Evolutionary conservation across 2,888 invertebrate genomes (phyloP), one percentile per base, ranked within the genome.

Genomic region (Drosophila pseudotalamancana): DNA sequence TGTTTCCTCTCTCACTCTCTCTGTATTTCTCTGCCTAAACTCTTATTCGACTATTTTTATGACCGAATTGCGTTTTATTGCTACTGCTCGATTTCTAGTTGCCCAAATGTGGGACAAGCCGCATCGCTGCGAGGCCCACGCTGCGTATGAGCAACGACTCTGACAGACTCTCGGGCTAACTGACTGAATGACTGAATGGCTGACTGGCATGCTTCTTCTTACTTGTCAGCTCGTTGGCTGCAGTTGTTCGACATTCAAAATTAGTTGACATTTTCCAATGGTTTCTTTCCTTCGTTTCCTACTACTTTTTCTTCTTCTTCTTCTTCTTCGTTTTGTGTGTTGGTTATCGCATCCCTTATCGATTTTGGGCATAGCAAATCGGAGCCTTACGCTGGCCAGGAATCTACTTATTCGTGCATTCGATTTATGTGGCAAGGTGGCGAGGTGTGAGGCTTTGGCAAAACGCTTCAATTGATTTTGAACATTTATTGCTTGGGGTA

Each of bases 11-110:
- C 40, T 23, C 9, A 5, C 23, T 40, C 14, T 14, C 25, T 16
- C 11, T 23, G 9, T 40, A 12, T 11, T 2, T 16, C 25, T 16
- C 16, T 39, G 39, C 21, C 60, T 45, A 43, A 49, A 5, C 43
- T 43, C 60, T 72, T 57, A 78, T 55, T 72, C 63, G 84, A 85
- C 87, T 82, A 85, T 84, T 84, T 84, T 84, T 84, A 84, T 84
- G 87, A 85, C 88, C 88, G 77, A 88, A 88, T 82, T 86, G 88
- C 83, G 86, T 87, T 89, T 88, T 89, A 88, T 88, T 87, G 77
- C 88, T 76, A 62, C 74, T 70, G 59, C 62, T 53, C 66, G 51
- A 60, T 51, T 68, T 50, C 50, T 56, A 59, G 70, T 49, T 50
- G 35, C 1, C 19, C 49, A 32, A 67, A 73, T 67, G 46, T 73